Percentiles rank a stretch among this genome's conserved stretches.
These are phyloP conservation scores for Lasaia peninsularis DNA, from an alignment of 1,140 invertebrate species.

Conservation along the genomic window DNA sequence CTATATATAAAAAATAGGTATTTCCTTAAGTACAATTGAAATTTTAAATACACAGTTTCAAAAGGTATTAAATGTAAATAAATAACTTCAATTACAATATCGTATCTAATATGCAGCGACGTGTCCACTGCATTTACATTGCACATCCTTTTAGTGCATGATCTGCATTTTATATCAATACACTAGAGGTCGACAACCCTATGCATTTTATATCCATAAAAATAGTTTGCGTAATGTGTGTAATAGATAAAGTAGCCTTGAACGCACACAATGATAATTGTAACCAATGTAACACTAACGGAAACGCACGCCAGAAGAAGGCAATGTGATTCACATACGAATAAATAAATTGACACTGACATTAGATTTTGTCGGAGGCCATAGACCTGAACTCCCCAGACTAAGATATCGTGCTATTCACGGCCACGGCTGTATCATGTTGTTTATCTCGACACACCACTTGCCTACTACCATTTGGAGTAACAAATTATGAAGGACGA, in stretches of 20 bases:
- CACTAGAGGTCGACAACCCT: conserved; percentile 44
- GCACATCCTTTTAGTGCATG: conserved; percentile 22
- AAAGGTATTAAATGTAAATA: too few relatives aligned
- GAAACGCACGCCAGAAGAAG: background rate
- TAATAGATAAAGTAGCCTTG: conserved; percentile 56
- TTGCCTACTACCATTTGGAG: background rate
- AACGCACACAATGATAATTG: conserved; percentile 41
- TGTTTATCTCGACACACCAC: conserved; percentile 17
- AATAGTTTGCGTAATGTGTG: conserved; percentile 55
- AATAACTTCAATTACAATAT: too few relatives aligned
- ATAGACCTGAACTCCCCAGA: conserved; percentile 25
- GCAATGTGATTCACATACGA: conserved; percentile 15
- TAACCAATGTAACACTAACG: conserved; percentile 13
- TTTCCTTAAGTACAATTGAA: too few relatives aligned
- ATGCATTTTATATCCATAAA: conserved; percentile 46
- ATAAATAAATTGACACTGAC: conserved; percentile 41
- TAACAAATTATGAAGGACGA: background rate
- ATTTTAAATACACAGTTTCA: too few relatives aligned
- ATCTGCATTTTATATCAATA: conserved; percentile 35
- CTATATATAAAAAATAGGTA: too few relatives aligned
- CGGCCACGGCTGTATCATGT: conserved; percentile 20
- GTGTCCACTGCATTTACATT: background rate
- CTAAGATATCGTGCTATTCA: conserved; percentile 27
- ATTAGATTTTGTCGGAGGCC: conserved; percentile 38
- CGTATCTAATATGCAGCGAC: too few relatives aligned